Evolutionary conservation across 1,140 invertebrate genomes (phyloP).

Genomic region (Adoxophyes honmai): DNA sequence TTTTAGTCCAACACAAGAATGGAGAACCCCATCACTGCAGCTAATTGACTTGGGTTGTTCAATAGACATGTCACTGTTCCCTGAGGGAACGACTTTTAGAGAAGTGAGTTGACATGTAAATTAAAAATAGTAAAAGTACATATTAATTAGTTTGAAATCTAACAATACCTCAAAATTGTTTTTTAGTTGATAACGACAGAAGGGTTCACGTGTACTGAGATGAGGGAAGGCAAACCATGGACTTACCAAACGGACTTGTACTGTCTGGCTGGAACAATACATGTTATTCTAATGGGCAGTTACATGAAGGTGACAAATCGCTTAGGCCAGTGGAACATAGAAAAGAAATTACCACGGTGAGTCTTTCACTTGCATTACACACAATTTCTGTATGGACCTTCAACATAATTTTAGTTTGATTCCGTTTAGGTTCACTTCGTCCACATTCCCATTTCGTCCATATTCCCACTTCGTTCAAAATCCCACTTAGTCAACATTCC

Average conservation of each 20-base stretch:
- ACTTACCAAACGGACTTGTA: slow-evolving; percentile 95
- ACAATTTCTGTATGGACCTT: slow-evolving; percentile 11
- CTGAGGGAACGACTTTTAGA: slow-evolving; percentile 87
- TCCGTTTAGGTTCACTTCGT: too few species aligned
- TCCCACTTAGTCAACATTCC: too few species aligned
- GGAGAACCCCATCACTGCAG: slow-evolving; percentile 82
- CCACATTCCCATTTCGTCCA: too few species aligned
- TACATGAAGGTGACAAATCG: slow-evolving; percentile 90
- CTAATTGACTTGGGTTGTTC: slow-evolving; percentile 93
- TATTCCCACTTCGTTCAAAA: too few species aligned
- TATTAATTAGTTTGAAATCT: neutral
- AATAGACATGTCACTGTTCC: slow-evolving; percentile 92
- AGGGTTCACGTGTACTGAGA: slow-evolving; percentile 91
- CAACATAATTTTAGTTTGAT: too few species aligned
- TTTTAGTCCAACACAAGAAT: slow-evolving; percentile 78
- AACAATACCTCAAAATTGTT: slow-evolving; percentile 2
- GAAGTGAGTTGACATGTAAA: slow-evolving; percentile 55
- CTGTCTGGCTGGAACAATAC: slow-evolving; percentile 90
- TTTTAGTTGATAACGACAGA: slow-evolving; percentile 82
- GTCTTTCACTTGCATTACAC: neutral
- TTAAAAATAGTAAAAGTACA: neutral
- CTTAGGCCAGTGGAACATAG: slow-evolving; percentile 82
- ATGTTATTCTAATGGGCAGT: slow-evolving; percentile 90
- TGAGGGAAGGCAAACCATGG: slow-evolving; percentile 92
- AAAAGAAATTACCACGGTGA: slow-evolving; percentile 82